Conservation (phyloP, 2,113 vertebrate genomes). For the Calidris pygmaea region DNA sequence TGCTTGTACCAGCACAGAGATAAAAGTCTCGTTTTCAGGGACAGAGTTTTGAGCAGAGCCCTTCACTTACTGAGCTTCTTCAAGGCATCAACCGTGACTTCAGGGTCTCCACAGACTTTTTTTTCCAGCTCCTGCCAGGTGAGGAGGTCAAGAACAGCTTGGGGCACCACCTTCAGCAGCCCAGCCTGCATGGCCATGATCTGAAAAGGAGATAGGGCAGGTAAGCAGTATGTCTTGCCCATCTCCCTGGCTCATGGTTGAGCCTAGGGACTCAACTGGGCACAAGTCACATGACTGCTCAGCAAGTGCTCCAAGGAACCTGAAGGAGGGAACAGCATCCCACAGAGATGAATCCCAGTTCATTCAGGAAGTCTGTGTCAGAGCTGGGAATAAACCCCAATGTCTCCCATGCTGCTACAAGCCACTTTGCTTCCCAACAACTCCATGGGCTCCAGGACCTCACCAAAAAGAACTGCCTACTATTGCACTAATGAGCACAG, state of each 20-base stretch:
- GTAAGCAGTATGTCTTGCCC: not conserved
- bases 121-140: slow-evolving; percentile 98
- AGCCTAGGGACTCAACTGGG: not conserved
- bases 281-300: not conserved
- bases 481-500: not conserved
- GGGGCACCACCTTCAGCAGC: slow-evolving; percentile 93
- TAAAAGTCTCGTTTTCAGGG: not conserved
- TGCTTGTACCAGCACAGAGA: not conserved
- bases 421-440: not conserved
- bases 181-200: slow-evolving; percentile 92
- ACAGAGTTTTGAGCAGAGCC: not conserved
- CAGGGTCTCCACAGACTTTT: slow-evolving; percentile 95
- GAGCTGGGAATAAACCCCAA: not conserved
- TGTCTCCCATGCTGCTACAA: not conserved
- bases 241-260: not conserved
- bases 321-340: not conserved
- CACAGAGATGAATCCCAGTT: not conserved
- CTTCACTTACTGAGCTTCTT: slow-evolving; percentile 85
- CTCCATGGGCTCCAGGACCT: not conserved
- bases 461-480: not conserved
- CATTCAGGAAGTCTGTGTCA: not conserved
- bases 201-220: slow-evolving; percentile 63
- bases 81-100: slow-evolving; percentile 94
- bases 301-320: not conserved
- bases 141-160: slow-evolving; percentile 93